Base-by-base conservation (phyloP, 2,888 invertebrate genomes). In the Clostera curtula region DNA sequence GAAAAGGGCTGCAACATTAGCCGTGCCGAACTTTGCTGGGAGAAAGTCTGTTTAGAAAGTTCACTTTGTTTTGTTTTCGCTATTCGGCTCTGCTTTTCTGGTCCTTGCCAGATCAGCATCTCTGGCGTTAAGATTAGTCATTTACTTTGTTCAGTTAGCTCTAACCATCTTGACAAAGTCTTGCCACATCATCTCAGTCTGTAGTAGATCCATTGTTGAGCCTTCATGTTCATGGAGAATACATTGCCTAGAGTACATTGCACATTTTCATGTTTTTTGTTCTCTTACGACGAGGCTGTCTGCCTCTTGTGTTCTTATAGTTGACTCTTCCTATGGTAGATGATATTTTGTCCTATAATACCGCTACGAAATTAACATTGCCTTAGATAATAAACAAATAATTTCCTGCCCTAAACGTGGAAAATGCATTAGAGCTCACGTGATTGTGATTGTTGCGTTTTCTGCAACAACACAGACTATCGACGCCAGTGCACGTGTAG, bases 41-140 rank as follows among this genome's bases (percentile, higher is more conserved):
- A 65, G 74, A 75, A 75, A 74, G 72, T 67, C 48, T 66, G 58
- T 56, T 68, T 75, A 71, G 75, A 75, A 75, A 76, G 76, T 64
- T 45, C 45, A 53, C 63, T 62, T 69, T 70, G 70, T 70, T 69
- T 70, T 60, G 66, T 69, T 71, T 66, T 67, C 59, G 40, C 60
- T n/a, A n/a, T n/a, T n/a, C n/a, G n/a, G 66, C 58, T 50, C 49
- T 51, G 49, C 48, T 58, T 42, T 51, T 54, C 42, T 55, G 48
- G 56, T 58, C 64, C 60, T 70, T 59, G 39, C 50, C 39, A 54
- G 56, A 60, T 64, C 58, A 55, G 43, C 37, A 40, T 36, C 44
- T 35, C 31, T 40, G 44, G 40, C 40, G 53, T 52, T 55, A 49
- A 6, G 49, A 47, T 52, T 50, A 42, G 40, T 48, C 32, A 29